Conservation (phyloP, 35 echinoderm and acorn worm genomes). For the Amphiura filiformis region DNA sequence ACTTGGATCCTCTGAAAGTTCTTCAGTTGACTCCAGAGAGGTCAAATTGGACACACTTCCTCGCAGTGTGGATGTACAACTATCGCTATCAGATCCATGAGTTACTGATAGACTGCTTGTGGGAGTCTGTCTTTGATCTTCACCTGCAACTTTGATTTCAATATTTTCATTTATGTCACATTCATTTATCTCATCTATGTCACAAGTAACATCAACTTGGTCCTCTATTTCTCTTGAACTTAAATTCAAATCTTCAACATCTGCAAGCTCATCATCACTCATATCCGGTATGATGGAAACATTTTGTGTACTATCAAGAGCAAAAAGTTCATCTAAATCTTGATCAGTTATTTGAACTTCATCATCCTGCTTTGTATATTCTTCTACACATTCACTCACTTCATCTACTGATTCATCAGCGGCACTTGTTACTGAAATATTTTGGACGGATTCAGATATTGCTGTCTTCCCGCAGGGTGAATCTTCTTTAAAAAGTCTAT, state of each 20-base stretch:
- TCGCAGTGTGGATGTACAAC: slow-evolving; percentile 49
- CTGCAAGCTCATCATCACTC: not conserved
- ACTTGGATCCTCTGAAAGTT: not conserved
- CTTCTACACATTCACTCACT: not conserved
- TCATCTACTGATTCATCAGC: not conserved
- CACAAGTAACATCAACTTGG: not conserved
- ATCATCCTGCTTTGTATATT: not conserved
- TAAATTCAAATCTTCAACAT: not conserved
- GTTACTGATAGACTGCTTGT: not conserved
- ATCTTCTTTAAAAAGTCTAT: not conserved
- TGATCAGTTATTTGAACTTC: not conserved
- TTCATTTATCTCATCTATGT: not conserved
- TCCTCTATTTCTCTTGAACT: not conserved
- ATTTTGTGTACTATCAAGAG: not conserved
- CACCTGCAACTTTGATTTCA: not conserved
- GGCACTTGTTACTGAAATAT: not conserved
- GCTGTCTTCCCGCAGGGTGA: not conserved
- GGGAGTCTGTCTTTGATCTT: not conserved
- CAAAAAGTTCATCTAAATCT: not conserved
- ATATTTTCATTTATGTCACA: not conserved
- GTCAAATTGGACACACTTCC: slow-evolving; percentile 48
- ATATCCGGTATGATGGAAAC: not conserved
- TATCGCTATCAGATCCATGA: slow-evolving; percentile 59
- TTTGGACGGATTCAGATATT: not conserved
- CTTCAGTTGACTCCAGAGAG: slow-evolving; percentile 38